phyloP scores from a whole-genome alignment of 2,797 vertebrate genomes.

The Sebastes hopkinsi region DNA sequence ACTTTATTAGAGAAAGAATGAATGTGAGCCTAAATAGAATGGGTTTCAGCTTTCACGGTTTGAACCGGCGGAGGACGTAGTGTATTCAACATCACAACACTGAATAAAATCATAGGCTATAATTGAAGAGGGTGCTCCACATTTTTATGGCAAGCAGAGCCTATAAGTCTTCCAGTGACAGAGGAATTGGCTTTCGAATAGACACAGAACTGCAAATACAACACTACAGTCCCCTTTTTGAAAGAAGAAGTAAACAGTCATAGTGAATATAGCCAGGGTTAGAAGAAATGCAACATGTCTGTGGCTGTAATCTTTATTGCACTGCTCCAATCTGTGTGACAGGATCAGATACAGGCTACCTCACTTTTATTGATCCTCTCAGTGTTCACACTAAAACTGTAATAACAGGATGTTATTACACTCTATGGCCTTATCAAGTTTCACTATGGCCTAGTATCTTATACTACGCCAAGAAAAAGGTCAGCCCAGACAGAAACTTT shows the following conservation, averaged over 20 bases:
- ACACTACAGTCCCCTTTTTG: neutral
- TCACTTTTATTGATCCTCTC: slow-evolving; percentile 47
- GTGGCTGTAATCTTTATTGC: neutral
- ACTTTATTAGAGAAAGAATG: slow-evolving; percentile 67
- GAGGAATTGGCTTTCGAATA: slow-evolving; percentile 13
- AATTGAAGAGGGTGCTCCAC: neutral
- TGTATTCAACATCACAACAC: slow-evolving; percentile 26
- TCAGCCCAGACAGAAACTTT: neutral
- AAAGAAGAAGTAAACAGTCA: neutral
- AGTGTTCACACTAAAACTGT: slow-evolving; percentile 31
- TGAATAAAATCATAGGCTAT: slow-evolving; percentile 29
- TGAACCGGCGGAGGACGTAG: slow-evolving; percentile 44
- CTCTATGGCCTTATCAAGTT: slow-evolving; percentile 29
- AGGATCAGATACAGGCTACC: slow-evolving; percentile 24
- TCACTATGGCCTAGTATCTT: neutral
- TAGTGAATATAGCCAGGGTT: slow-evolving; percentile 5
- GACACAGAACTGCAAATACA: slow-evolving; percentile 9
- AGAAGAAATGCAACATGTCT: slow-evolving; percentile 19
- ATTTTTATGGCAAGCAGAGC: slow-evolving; percentile 6
- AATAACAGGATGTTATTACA: slow-evolving; percentile 53
- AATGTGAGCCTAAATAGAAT: slow-evolving; percentile 50
- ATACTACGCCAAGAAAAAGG: neutral
- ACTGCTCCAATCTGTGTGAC: slow-evolving; percentile 18
- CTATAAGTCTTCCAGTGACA: neutral
- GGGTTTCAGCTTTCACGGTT: slow-evolving; percentile 34